These are phyloP conservation scores for Diglossa brunneiventris DNA, from an alignment of 2,113 vertebrate species.

Conservation along the genomic window DNA sequence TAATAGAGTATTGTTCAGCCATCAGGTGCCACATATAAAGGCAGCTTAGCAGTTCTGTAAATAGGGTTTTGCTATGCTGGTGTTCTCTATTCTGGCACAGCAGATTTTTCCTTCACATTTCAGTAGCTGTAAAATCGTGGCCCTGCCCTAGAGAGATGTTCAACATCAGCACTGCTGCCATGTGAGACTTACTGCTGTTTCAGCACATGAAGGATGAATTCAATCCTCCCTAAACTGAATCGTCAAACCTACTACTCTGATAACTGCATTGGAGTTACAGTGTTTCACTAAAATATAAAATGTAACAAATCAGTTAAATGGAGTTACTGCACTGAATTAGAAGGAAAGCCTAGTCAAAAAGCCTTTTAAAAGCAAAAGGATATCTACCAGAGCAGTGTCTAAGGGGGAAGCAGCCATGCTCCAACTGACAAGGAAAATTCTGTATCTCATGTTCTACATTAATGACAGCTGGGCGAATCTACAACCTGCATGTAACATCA, in stretches of 20 bases:
- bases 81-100: neutral
- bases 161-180: neutral
- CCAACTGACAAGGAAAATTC: neutral
- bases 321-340: neutral
- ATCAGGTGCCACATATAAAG: neutral
- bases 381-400: neutral
- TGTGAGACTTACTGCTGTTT: slow-evolving; percentile 14
- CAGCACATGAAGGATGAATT: slow-evolving; percentile 19
- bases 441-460: neutral
- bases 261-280: neutral
- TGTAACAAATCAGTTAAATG: neutral
- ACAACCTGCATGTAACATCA: neutral
- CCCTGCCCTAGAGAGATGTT: neutral
- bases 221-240: neutral
- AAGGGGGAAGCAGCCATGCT: neutral
- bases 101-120: neutral
- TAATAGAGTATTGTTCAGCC: neutral
- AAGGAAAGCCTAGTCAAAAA: neutral
- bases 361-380: neutral
- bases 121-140: neutral
- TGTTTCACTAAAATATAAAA: slow-evolving; percentile 12
- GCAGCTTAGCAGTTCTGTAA: neutral
- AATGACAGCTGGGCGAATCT: neutral
- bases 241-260: neutral
- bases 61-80: neutral